phyloP scores from a whole-genome alignment of 2,888 invertebrate species.

The Ectemnius continuus region DNA sequence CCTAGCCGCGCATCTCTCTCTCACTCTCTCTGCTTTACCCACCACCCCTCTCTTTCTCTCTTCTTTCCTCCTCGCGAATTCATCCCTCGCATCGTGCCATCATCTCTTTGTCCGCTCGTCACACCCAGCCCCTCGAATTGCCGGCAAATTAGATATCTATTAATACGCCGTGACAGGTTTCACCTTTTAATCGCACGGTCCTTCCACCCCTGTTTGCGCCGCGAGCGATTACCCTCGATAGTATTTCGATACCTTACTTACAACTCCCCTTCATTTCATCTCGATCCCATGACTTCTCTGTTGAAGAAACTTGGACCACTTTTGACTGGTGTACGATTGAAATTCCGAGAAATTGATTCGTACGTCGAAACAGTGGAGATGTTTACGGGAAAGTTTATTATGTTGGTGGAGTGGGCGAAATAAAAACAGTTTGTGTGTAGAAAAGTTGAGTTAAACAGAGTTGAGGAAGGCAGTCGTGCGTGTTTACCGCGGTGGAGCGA shows the following conservation, averaged over 20 bases:
- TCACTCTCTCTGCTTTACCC: not conserved
- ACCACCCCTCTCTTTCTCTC: conserved; percentile 16
- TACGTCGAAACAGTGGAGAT: too few species aligned
- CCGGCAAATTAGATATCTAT: conserved; percentile 61
- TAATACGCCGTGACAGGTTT: conserved; percentile 43
- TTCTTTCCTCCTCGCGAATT: conserved; percentile 24
- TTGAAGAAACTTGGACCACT: too few species aligned
- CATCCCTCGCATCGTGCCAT: conserved; percentile 20
- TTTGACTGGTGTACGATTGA: too few species aligned
- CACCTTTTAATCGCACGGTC: conserved; percentile 52
- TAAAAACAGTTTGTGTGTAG: too few species aligned
- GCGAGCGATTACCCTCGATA: conserved; percentile 12
- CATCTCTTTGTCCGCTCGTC: conserved; percentile 24
- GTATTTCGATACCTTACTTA: not conserved
- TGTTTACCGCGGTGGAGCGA: not conserved
- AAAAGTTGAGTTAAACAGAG: too few species aligned
- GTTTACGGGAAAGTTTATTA: too few species aligned
- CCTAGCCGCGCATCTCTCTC: not conserved
- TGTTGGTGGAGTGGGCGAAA: too few species aligned
- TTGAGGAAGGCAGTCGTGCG: too few species aligned
- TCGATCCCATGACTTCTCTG: too few species aligned
- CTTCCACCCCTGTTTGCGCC: conserved; percentile 25
- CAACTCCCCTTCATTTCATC: too few species aligned
- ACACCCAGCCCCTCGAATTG: conserved; percentile 33
- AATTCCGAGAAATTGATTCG: too few species aligned